A percentile compares a stretch with the other conserved stretches of the same genome.
Evolutionary conservation across 2,113 vertebrate genomes (phyloP).

Genomic region (Brachyistius frenatus): DNA sequence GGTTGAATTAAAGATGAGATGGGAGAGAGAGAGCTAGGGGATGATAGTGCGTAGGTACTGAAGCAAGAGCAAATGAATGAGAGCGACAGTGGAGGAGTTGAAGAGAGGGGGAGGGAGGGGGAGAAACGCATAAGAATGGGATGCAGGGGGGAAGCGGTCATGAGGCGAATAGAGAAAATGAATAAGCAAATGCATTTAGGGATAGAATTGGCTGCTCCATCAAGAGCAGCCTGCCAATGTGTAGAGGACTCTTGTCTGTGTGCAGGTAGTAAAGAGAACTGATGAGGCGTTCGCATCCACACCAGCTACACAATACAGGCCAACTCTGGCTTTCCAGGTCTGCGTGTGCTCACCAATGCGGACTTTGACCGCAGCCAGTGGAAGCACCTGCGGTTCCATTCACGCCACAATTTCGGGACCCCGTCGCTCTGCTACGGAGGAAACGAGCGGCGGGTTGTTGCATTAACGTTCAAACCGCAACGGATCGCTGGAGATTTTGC

Average conservation of each 20-base stretch:
- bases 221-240: conserved; percentile 66
- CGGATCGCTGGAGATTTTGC: too few species aligned
- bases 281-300: conserved; percentile 72
- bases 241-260: conserved; percentile 51
- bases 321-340: too few species aligned
- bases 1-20: conserved; percentile 48
- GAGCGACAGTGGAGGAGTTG: conserved; percentile 16
- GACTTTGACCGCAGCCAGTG: too few species aligned
- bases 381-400: too few species aligned
- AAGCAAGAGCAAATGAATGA: conserved; percentile 47
- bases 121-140: conserved; percentile 27
- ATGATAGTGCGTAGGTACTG: conserved; percentile 29
- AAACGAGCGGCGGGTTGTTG: too few species aligned
- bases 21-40: conserved; percentile 13
- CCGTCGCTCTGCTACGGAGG: too few species aligned
- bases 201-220: conserved; percentile 69
- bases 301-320: conserved; percentile 27
- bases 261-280: conserved; percentile 80
- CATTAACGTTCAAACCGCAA: too few species aligned
- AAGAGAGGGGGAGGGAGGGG: conserved; percentile 2
- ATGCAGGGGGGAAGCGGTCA: conserved; percentile 8
- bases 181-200: conserved; percentile 69
- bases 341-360: too few species aligned
- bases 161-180: conserved; percentile 40
- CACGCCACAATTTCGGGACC: too few species aligned